Evolutionary conservation across 2,888 invertebrate species (phyloP).

Genomic region (Noctua comes): DNA sequence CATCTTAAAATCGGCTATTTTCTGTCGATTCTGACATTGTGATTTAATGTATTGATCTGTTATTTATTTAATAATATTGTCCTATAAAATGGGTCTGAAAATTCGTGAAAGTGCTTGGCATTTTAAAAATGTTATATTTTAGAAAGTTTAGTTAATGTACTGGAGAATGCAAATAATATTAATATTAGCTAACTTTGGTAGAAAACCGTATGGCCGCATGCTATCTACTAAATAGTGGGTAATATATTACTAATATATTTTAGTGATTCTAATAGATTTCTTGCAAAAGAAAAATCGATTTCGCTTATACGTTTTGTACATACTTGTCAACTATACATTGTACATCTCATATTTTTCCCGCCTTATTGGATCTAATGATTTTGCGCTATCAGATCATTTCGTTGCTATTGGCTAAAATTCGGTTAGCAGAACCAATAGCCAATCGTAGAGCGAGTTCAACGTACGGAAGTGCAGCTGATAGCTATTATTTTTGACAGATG

Average conservation of each 20-base stretch:
- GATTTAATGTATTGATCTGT: background rate
- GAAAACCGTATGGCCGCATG: background rate
- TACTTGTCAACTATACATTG: conserved; percentile 10
- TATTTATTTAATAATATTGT: background rate
- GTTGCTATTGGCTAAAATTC: conserved; percentile 63
- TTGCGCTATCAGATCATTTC: conserved; percentile 46
- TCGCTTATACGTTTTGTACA: background rate
- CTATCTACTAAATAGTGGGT: background rate
- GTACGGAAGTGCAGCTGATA: conserved; percentile 75
- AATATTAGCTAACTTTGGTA: background rate
- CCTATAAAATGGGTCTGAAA: background rate
- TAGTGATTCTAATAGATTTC: background rate
- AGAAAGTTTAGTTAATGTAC: background rate
- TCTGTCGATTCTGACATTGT: background rate
- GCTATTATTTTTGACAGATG: conserved; percentile 72
- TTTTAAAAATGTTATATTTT: background rate
- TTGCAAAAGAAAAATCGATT: conserved; percentile 16
- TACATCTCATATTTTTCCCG: conserved; percentile 54
- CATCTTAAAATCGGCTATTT: background rate
- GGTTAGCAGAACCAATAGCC: conserved; percentile 49
- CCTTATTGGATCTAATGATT: conserved; percentile 63
- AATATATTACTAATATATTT: background rate
- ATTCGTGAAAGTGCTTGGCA: background rate
- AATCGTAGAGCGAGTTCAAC: conserved; percentile 70
- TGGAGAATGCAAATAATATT: background rate